phyloP scores from a whole-genome alignment of 2,888 invertebrate species.

The Dasypolia templi region DNA sequence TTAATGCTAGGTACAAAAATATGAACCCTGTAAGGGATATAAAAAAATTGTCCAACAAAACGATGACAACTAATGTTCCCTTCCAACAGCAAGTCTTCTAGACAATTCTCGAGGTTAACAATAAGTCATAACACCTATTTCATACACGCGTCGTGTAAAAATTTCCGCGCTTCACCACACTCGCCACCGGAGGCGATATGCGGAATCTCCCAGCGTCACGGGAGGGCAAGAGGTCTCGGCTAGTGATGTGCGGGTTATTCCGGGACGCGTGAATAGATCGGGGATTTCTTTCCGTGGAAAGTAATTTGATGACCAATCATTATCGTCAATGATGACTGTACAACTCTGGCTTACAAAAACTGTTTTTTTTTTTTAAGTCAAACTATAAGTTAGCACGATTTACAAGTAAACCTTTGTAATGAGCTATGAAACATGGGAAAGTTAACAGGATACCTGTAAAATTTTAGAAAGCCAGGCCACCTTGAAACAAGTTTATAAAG shows the following conservation, averaged over 20 bases:
- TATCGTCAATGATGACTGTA: neutral
- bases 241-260: slow-evolving; percentile 47
- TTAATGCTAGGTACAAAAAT: no score
- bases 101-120: slow-evolving; percentile 49
- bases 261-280: neutral
- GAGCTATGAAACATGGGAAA: neutral
- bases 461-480: neutral
- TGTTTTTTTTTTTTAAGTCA: no score
- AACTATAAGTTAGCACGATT: neutral
- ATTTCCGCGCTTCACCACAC: slow-evolving; percentile 54
- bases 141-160: slow-evolving; percentile 58
- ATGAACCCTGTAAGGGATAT: no score
- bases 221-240: slow-evolving; percentile 57
- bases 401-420: no score
- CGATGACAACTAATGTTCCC: neutral
- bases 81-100: slow-evolving; percentile 36
- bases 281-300: no score
- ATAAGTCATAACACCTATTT: slow-evolving; percentile 64
- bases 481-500: neutral
- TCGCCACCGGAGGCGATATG: slow-evolving; percentile 61
- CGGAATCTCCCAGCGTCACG: slow-evolving; percentile 64
- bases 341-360: neutral
- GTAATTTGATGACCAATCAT: neutral
- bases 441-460: neutral
- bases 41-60: neutral